phyloP scores from a whole-genome alignment of 2,113 vertebrate genomes.

The Amazona vittata region DNA sequence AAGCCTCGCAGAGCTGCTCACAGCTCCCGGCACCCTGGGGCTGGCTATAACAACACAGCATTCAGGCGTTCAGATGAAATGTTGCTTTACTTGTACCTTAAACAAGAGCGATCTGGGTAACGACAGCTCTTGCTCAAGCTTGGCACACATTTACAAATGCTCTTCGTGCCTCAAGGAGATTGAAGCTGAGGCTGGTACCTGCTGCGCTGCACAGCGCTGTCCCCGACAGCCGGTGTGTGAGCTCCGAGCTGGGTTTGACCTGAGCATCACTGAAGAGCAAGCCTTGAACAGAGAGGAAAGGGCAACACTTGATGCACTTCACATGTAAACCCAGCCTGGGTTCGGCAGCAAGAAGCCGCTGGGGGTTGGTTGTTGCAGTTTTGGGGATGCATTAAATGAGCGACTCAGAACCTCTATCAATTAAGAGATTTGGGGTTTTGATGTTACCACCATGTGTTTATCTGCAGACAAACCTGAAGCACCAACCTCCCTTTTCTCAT shows the following conservation, averaged over 20 bases:
- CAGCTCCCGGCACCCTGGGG: neutral
- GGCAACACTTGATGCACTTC: neutral
- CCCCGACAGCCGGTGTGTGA: neutral
- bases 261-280: neutral
- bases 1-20: neutral
- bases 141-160: neutral
- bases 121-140: neutral
- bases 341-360: neutral
- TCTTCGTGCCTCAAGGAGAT: neutral
- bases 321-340: neutral
- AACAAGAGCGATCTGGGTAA: neutral
- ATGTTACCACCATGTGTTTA: neutral
- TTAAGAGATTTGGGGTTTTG: neutral
- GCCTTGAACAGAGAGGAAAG: accelerated
- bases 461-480: neutral
- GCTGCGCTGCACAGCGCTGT: accelerated
- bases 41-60: neutral
- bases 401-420: neutral
- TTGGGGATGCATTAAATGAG: neutral
- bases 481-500: neutral
- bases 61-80: neutral
- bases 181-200: neutral
- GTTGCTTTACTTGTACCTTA: neutral
- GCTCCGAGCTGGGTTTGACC: neutral
- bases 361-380: neutral